phyloP scores from a whole-genome alignment of 2,888 invertebrate genomes.

The Melieria crassipennis region DNA sequence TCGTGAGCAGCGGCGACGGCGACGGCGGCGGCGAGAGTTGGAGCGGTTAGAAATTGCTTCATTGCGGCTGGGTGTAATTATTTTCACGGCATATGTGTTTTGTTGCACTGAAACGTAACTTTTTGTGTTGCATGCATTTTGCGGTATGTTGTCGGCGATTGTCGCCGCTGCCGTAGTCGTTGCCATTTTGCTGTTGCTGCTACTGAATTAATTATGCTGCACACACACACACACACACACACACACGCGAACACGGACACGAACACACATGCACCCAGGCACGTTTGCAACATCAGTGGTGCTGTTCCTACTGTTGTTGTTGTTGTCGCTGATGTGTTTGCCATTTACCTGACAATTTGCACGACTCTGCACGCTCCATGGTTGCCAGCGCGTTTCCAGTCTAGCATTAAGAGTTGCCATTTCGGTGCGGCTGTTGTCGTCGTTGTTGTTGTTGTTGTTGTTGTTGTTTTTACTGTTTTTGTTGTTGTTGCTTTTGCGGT shows the following conservation, averaged over 20 bases:
- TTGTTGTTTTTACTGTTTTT: not conserved
- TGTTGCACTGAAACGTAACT: constrained; percentile 6
- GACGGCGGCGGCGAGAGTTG: not conserved
- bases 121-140: not conserved
- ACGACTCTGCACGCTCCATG: not conserved
- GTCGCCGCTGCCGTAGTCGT: too few relatives aligned
- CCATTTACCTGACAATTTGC: constrained; percentile 18
- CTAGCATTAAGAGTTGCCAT: not conserved
- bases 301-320: constrained; percentile 20
- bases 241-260: not conserved
- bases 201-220: constrained; percentile 14
- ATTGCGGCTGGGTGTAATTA: constrained; percentile 8
- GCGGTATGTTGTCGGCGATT: too few relatives aligned
- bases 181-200: too few relatives aligned
- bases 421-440: constrained; percentile 1
- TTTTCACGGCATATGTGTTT: constrained; percentile 7
- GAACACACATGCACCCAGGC: not conserved
- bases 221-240: not conserved
- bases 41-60: not conserved
- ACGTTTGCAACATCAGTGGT: constrained; percentile 20
- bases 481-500: not conserved
- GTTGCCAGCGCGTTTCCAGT: not conserved
- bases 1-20: not conserved
- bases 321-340: constrained; percentile 16
- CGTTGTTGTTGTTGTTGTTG: constrained; percentile 1